These are phyloP conservation scores for Lasiurus cinereus DNA, from an alignment of 2,113 vertebrate genomes.

Conservation along the genomic window DNA sequence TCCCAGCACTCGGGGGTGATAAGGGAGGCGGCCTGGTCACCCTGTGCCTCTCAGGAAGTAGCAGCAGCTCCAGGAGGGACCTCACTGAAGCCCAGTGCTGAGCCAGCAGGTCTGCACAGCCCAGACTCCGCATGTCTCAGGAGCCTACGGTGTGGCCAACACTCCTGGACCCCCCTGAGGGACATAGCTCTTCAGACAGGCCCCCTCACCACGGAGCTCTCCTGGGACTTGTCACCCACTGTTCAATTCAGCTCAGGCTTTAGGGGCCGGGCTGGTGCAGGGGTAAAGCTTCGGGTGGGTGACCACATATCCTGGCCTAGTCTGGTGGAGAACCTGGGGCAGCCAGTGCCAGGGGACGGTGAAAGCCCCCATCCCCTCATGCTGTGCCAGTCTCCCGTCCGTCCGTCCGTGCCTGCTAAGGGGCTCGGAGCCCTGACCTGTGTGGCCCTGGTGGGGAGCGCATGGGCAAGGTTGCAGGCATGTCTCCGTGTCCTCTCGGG, in stretches of 20 bases:
- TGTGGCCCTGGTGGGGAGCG: rapidly evolving
- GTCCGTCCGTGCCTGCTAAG: not conserved
- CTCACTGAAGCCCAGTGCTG: not conserved
- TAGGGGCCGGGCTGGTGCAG: not conserved
- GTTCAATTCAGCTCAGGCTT: not conserved
- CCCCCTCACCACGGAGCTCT: not conserved
- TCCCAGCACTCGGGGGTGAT: not conserved
- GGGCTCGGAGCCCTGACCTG: not conserved
- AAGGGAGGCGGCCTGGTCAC: rapidly evolving
- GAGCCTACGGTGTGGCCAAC: not conserved
- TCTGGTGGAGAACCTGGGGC: not conserved
- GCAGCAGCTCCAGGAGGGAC: not conserved
- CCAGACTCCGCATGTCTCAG: not conserved
- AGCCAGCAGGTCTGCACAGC: rapidly evolving
- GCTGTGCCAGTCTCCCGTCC: not conserved
- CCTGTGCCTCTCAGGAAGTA: not conserved
- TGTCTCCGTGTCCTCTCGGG: rapidly evolving
- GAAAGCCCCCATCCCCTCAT: not conserved
- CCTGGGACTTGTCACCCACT: not conserved
- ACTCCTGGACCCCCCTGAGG: too few species aligned
- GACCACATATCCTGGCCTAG: not conserved
- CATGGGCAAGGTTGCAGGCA: not conserved
- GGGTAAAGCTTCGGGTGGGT: not conserved
- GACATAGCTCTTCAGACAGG: not conserved
- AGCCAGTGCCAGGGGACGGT: not conserved